Base-by-base conservation (phyloP, 2,888 invertebrate species). In the Lysandra bellargus region DNA sequence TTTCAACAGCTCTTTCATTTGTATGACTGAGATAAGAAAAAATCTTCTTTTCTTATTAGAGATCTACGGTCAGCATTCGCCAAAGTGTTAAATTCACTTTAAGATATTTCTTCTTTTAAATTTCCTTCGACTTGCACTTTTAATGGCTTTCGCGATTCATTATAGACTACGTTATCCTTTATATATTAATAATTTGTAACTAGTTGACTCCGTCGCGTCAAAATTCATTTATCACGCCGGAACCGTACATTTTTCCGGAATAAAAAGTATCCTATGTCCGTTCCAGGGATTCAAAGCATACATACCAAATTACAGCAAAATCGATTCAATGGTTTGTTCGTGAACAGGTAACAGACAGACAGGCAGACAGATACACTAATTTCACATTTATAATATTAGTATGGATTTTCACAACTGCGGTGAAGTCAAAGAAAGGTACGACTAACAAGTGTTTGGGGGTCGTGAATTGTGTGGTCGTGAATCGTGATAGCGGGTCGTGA, bases 31-130 rank as follows among this genome's bases (percentile, higher is more conserved):
- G 74, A 44, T 23, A 33, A 57, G 30, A 76, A 75, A 75, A 49
- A 75, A 49, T 57, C 57, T 57, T 76, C 76, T 57, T 76, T 57
- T 76, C 76, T 76, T 57, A 57, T 76, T 30, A 53, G 57, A 76
- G 30, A 30, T 30, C 53, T 33, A 33, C 30, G 30, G 53, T 76
- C 76, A 57, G 76, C 33, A 23, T 76, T 76, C 17, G 33, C 49
- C 76, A 12, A 75, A 76, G 30, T 57, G 76, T 76, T 30, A 76
- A 76, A 57, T 53, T 57, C 6, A 76, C 76, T 75, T 74, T 57
- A 53, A 33, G 33, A 76, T 57, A 57, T 76, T 76, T 17, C 23
- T 30, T 12, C 30, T 57, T 33, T 12, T 12, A 57, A 57, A 33
- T 57, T 74, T 76, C 1, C 33, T 57, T 76, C 53, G 14, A 37